Evolutionary conservation across 1,140 invertebrate species (phyloP).

Genomic region (Camponotus vicinus): DNA sequence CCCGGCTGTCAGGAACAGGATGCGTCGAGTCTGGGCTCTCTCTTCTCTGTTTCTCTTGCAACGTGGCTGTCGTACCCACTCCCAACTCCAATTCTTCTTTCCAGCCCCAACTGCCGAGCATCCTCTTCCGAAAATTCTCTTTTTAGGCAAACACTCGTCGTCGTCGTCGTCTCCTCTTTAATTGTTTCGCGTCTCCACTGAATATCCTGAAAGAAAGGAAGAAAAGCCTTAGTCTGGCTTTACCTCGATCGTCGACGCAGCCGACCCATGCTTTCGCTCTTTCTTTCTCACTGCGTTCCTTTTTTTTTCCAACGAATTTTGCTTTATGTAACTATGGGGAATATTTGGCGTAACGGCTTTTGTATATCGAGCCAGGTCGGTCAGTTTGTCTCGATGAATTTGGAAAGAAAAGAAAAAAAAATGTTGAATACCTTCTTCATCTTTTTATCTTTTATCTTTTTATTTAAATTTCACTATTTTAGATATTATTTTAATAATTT

Average conservation of each 20-base stretch:
- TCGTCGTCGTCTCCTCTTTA: conserved; percentile 77
- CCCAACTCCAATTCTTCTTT: conserved; percentile 84
- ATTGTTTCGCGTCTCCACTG: conserved; percentile 77
- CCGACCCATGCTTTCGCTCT: not conserved
- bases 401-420: too few relatives aligned
- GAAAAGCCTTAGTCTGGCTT: conserved; percentile 11
- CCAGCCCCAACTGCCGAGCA: conserved; percentile 85
- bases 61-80: conserved; percentile 77
- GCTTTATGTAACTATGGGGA: not conserved
- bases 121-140: conserved; percentile 83
- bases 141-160: conserved; percentile 80
- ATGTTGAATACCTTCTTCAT: too few relatives aligned
- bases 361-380: too few relatives aligned
- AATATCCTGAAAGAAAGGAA: conserved; percentile 75
- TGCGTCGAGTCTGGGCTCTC: conserved; percentile 83
- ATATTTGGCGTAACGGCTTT: too few relatives aligned
- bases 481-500: not conserved
- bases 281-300: not conserved
- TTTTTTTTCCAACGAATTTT: not conserved
- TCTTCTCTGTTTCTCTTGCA: conserved; percentile 79
- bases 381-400: too few relatives aligned
- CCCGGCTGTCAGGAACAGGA: conserved; percentile 84
- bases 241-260: conserved; percentile 12
- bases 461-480: not conserved
- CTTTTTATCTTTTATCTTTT: too few relatives aligned